These are phyloP conservation scores for Channa maculata DNA, from an alignment of 2,113 vertebrate genomes.

Conservation along the genomic window DNA sequence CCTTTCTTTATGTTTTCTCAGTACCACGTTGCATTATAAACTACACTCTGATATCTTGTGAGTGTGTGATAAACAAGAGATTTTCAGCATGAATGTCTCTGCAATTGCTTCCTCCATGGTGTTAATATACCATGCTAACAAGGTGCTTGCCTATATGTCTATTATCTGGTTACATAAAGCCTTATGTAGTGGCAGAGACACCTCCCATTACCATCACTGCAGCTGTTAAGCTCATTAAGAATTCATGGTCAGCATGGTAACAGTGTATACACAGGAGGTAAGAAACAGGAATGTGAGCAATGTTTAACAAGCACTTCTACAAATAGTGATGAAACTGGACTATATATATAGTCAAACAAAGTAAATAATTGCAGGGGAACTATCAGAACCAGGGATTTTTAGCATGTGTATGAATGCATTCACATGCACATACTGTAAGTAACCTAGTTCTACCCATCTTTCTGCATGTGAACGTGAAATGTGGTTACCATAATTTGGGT, in stretches of 20 bases:
- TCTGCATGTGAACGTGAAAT: too few species aligned
- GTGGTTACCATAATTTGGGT: too few species aligned
- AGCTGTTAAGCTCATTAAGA: conserved; percentile 74
- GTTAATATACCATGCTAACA: conserved; percentile 39
- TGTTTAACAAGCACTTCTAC: conserved; percentile 73
- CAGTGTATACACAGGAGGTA: conserved; percentile 60
- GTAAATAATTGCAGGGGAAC: too few species aligned
- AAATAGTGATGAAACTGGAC: conserved; percentile 39
- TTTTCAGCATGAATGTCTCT: conserved; percentile 57
- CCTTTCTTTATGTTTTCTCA: not conserved
- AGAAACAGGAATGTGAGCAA: conserved; percentile 73
- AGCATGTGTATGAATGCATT: too few species aligned
- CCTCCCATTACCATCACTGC: conserved; percentile 39
- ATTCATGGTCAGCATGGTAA: conserved; percentile 76
- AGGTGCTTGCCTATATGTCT: conserved; percentile 20
- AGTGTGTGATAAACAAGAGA: conserved; percentile 33
- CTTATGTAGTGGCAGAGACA: conserved; percentile 24
- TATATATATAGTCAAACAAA: not conserved
- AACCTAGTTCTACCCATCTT: too few species aligned
- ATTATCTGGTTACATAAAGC: conserved; percentile 57
- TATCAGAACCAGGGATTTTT: too few species aligned
- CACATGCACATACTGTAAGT: too few species aligned
- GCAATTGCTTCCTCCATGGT: conserved; percentile 25
- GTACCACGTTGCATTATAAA: conserved; percentile 24
- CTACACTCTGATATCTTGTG: conserved; percentile 19